Conservation (phyloP, 1,140 invertebrate genomes). For the Oryctes rhinoceros region DNA sequence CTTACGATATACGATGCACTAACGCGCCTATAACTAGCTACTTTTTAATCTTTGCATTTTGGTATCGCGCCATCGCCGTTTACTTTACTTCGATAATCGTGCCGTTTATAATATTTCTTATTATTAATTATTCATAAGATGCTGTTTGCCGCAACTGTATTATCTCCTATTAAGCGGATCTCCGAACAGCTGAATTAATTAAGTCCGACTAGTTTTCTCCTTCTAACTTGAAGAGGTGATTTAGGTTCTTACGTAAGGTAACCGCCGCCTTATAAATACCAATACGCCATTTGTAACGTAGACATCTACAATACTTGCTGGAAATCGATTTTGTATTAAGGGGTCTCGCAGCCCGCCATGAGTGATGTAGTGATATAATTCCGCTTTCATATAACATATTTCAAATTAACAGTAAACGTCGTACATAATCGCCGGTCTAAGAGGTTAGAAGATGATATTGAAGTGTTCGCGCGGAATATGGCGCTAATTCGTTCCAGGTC, state of each 20-base stretch:
- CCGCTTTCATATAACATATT: no score
- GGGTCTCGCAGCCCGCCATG: background rate
- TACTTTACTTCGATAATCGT: background rate
- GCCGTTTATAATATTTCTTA: background rate
- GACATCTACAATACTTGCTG: background rate
- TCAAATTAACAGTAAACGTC: no score
- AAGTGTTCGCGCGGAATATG: no score
- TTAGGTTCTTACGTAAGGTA: background rate
- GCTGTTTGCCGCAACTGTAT: background rate
- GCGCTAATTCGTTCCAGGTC: no score
- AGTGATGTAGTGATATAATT: background rate
- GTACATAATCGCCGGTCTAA: no score
- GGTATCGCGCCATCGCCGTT: background rate
- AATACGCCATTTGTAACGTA: constrained; percentile 5
- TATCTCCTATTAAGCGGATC: background rate
- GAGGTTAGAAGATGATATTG: no score
- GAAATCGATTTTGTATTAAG: background rate
- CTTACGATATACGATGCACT: no score
- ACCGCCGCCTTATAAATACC: background rate
- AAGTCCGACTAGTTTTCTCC: background rate
- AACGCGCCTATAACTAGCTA: no score
- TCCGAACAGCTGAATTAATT: background rate
- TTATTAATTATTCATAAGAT: constrained; percentile 11
- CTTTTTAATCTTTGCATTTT: no score
- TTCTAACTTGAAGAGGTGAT: constrained; percentile 6